phyloP scores from a whole-genome alignment of 2,888 invertebrate genomes.

The Agapostemon virescens region DNA sequence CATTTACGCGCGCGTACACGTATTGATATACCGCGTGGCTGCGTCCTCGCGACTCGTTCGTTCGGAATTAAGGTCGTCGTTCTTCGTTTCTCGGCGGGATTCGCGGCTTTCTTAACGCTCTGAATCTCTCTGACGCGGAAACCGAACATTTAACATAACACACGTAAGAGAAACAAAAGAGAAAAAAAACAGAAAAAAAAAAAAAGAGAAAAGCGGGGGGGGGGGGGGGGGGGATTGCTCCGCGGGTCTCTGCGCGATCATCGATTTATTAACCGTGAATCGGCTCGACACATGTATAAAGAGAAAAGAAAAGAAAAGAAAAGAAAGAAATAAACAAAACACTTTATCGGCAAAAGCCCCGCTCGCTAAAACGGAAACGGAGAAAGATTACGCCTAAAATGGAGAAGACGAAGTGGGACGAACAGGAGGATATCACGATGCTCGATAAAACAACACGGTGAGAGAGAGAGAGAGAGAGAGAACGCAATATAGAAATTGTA shows the following conservation, averaged over 20 bases:
- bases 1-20: slow-evolving; percentile 17
- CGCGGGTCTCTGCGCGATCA: slow-evolving; percentile 37
- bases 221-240: slow-evolving; percentile 20
- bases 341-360: slow-evolving; percentile 14
- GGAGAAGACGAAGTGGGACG: not conserved
- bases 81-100: slow-evolving; percentile 53
- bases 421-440: not conserved
- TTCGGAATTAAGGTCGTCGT: slow-evolving; percentile 56
- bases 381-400: slow-evolving; percentile 37
- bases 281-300: slow-evolving; percentile 16
- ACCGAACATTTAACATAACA: no score
- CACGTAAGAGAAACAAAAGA: no score
- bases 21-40: slow-evolving; percentile 43
- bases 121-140: slow-evolving; percentile 20
- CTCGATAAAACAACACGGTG: not conserved
- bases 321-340: no score
- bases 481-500: no score
- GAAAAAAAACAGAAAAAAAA: no score
- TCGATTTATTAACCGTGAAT: slow-evolving; percentile 27
- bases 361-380: slow-evolving; percentile 35
- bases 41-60: slow-evolving; percentile 61
- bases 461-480: not conserved
- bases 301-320: no score
- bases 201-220: no score
- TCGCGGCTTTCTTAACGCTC: slow-evolving; percentile 45